Conservation (phyloP, 1,140 invertebrate genomes). For the Whitmania pigra region DNA sequence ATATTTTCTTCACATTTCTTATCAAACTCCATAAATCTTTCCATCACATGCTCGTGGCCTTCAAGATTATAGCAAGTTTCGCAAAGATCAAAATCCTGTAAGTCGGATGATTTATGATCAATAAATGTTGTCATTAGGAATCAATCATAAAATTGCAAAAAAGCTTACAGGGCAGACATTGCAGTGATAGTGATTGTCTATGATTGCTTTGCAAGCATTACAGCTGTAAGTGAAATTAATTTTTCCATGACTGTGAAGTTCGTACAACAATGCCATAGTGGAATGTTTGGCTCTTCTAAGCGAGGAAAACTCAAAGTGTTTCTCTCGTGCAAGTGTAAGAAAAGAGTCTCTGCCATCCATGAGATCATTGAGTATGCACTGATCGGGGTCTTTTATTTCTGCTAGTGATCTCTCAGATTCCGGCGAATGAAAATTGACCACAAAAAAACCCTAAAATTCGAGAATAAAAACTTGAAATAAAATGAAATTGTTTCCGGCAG, state of each 20-base stretch:
- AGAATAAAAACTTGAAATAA: neutral
- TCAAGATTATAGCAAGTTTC: conserved; percentile 85
- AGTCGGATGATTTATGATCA: neutral
- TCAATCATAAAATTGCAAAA: neutral
- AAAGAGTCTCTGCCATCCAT: conserved; percentile 99
- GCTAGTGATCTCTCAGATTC: conserved; percentile 78
- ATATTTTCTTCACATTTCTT: conserved; percentile 50
- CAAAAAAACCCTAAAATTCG: conserved; percentile 66
- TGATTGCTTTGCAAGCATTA: conserved; percentile 86
- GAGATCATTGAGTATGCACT: conserved; percentile 82
- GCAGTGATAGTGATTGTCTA: conserved; percentile 93
- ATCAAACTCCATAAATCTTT: conserved; percentile 86
- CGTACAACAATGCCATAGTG: conserved; percentile 91
- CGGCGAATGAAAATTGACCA: conserved; percentile 81
- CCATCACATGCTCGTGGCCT: conserved; percentile 91
- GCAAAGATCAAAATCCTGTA: conserved; percentile 89
- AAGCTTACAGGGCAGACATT: conserved; percentile 77
- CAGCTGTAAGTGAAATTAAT: conserved; percentile 97
- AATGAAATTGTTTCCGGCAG: neutral
- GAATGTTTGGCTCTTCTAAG: conserved; percentile 86
- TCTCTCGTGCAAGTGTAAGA: conserved; percentile 91
- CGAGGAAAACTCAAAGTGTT: conserved; percentile 97
- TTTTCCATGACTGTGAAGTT: conserved; percentile 87
- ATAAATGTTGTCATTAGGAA: neutral
- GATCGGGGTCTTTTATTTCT: conserved; percentile 72